phyloP scores from a whole-genome alignment of 1,140 invertebrate species.

The Sminthurinus signatus region DNA sequence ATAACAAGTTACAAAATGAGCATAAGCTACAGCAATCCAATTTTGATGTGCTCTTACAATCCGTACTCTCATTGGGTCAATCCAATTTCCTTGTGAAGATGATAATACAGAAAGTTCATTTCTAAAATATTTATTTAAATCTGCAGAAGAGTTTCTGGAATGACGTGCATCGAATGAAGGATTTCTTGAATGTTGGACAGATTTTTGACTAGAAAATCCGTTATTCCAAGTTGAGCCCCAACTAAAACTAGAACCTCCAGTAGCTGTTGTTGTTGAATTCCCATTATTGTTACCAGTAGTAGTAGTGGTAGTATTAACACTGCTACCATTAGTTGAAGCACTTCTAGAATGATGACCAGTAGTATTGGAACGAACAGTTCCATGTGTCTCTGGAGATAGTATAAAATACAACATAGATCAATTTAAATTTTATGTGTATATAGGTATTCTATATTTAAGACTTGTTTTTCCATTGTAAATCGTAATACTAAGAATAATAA shows the following conservation, averaged over 20 bases:
- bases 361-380: background rate
- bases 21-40: constrained; percentile 93
- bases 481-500: too few relatives aligned
- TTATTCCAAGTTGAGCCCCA: constrained; percentile 33
- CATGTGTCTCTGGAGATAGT: constrained; percentile 44
- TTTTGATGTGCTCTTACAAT: constrained; percentile 97
- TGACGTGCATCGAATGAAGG: constrained; percentile 57
- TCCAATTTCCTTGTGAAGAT: constrained; percentile 67
- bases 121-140: constrained; percentile 65
- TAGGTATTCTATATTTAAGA: too few relatives aligned
- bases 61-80: constrained; percentile 78
- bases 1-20: constrained; percentile 91
- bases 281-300: constrained; percentile 43
- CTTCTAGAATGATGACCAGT: constrained; percentile 34
- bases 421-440: too few relatives aligned
- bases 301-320: constrained; percentile 41
- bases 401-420: too few relatives aligned
- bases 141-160: constrained; percentile 66
- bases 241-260: constrained; percentile 14
- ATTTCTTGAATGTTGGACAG: constrained; percentile 55
- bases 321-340: constrained; percentile 47
- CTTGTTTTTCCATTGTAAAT: too few relatives aligned
- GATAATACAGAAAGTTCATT: constrained; percentile 61
- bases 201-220: constrained; percentile 73
- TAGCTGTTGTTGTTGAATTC: constrained; percentile 37